phyloP scores from a whole-genome alignment of 2,888 invertebrate genomes.

The Plebejus anna region DNA sequence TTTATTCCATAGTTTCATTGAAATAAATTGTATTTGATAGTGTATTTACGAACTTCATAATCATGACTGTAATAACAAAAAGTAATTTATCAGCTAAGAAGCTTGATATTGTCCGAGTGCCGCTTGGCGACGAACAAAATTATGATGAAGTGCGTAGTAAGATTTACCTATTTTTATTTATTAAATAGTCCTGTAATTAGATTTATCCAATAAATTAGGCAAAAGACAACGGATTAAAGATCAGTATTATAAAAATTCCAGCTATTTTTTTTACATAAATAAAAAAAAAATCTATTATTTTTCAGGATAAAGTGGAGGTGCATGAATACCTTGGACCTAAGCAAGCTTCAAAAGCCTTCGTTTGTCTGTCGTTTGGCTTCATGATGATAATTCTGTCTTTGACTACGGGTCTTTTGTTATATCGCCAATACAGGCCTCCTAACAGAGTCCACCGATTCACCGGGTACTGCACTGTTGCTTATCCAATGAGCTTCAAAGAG shows the following conservation, averaged over 20 bases:
- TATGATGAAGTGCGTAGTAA: conserved; percentile 54
- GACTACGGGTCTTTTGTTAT: conserved; percentile 86
- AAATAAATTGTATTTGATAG: neutral
- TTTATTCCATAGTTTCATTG: neutral
- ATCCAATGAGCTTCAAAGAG: conserved; percentile 42
- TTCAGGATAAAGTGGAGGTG: conserved; percentile 34
- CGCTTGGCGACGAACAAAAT: conserved; percentile 77
- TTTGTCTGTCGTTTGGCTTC: conserved; percentile 82
- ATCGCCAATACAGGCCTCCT: conserved; percentile 81
- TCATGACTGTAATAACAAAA: conserved; percentile 91
- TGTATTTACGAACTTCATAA: conserved; percentile 37
- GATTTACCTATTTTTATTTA: conserved; percentile 28
- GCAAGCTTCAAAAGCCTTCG: conserved; percentile 35
- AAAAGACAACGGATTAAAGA: neutral
- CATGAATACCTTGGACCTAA: conserved; percentile 43
- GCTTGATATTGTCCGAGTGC: conserved; percentile 81
- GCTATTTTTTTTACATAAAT: neutral
- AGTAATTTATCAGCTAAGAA: conserved; percentile 84
- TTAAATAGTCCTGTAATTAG: neutral
- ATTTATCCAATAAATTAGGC: neutral
- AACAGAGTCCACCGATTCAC: conserved; percentile 73
- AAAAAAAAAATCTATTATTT: neutral
- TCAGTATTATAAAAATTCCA: neutral
- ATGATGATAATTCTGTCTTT: conserved; percentile 86
- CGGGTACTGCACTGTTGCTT: conserved; percentile 85